Base-by-base conservation (phyloP, 1,140 invertebrate genomes). In the Calosoma granatense region DNA sequence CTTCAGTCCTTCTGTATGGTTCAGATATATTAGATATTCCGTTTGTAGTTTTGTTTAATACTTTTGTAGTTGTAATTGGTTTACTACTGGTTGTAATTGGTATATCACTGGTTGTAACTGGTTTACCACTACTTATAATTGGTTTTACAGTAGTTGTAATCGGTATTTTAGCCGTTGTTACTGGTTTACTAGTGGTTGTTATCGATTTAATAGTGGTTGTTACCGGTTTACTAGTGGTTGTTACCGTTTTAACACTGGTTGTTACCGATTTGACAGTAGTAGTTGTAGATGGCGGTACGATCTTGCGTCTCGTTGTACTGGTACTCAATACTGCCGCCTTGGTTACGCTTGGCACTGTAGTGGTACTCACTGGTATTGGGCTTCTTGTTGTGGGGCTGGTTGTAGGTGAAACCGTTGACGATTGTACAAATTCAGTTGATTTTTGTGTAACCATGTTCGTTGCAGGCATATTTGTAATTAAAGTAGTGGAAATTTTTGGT, bases 241-340 rank as follows among this genome's bases (percentile, higher is more conserved):
- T n/a, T 43, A 51, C 22, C 20, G 11, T 51, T 19, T 30, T 61
- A 17, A 54, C 55, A 2, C n/a, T 54, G 54, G 39, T 11, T 61
- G 56, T 1, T 15, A 43, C 6, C 58, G 56, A 6, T 9, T 56
- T 66, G 66, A 0, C 59, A 51, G 2, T 66, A 64, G n/a, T 65
- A 62, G 20, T 59, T 54, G 23, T 55, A 2, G 56, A 53, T 61
- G 43, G 4, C 51, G 52, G 20, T 23, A 22, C 57, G 55, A 20
- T 39, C 59, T 53, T 59, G 65, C 19, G 66, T 67, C 22, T 65
- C 53, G 62, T 62, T 57, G 57, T 54, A 1, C n/a, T n/a, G n/a
- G n/a, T n/a, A 53, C 57, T 56, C 75, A 14, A 74, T 61, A 0
- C 72, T 72, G 63, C 76, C 74, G 3, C 74, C 75, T n/a, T n/a